These are phyloP conservation scores for Percopsis transmontana DNA, from an alignment of 2,113 vertebrate species.

Conservation along the genomic window DNA sequence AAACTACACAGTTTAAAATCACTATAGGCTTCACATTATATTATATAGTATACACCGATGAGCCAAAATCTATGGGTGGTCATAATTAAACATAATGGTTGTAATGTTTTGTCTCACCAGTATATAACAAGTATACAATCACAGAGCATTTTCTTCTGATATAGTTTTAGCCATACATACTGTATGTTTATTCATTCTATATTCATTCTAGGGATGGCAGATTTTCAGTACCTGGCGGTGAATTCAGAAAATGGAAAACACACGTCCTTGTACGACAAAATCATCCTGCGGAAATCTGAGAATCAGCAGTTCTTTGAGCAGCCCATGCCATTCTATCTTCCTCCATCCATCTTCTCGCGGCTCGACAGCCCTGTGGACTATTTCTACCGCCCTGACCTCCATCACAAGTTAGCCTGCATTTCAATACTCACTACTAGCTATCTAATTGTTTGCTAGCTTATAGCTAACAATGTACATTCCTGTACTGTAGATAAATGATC, in stretches of 20 bases:
- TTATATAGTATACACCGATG: too few species aligned
- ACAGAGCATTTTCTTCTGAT: not conserved
- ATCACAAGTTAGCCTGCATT: conserved; percentile 75
- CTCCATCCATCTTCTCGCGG: conserved; percentile 94
- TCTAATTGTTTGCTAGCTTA: too few species aligned
- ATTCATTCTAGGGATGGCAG: conserved; percentile 74
- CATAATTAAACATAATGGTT: too few species aligned
- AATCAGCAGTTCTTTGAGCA: conserved; percentile 89
- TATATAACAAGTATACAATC: not conserved
- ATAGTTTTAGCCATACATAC: too few species aligned
- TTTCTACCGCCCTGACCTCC: conserved; percentile 86
- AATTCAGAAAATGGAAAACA: conserved; percentile 77
- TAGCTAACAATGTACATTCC: too few species aligned
- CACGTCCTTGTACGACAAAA: conserved; percentile 87
- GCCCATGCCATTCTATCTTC: conserved; percentile 87
- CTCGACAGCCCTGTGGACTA: conserved; percentile 91
- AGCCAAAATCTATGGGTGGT: too few species aligned
- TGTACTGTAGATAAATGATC: too few species aligned
- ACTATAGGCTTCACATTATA: too few species aligned
- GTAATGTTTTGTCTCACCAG: too few species aligned
- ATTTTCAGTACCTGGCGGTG: conserved; percentile 93
- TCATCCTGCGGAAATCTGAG: conserved; percentile 86
- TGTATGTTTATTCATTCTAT: not conserved
- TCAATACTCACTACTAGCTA: not conserved
- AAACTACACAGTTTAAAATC: too few species aligned